Conservation (phyloP, 2,888 invertebrate genomes). For the Morpho achilles region DNA sequence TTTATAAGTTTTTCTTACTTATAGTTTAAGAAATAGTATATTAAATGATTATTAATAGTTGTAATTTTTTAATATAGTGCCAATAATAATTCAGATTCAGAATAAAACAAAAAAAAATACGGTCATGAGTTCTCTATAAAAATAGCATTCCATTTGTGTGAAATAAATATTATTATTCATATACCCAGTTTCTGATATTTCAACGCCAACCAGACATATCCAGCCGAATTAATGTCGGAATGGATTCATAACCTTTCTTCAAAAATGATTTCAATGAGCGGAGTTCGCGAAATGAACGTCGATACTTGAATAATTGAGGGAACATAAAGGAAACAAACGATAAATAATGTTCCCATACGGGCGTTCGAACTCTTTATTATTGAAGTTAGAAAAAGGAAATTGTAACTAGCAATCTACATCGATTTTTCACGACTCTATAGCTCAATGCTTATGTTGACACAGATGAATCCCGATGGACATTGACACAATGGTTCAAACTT, state of each 20-base stretch:
- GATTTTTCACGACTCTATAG: conserved; percentile 57
- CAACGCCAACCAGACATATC: not conserved
- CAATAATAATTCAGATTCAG: not conserved
- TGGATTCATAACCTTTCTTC: conserved; percentile 10
- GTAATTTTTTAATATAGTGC: no score
- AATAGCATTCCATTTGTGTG: not conserved
- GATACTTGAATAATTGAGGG: conserved; percentile 26
- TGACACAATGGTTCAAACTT: no score
- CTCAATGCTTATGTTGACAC: conserved; percentile 36
- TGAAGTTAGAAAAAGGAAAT: conserved; percentile 42
- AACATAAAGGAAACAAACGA: conserved; percentile 41
- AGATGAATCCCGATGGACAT: conserved; percentile 28
- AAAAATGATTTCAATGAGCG: conserved; percentile 2
- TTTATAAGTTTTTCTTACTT: no score
- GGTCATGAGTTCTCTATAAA: not conserved
- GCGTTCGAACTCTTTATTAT: conserved; percentile 61
- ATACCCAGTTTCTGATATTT: conserved; percentile 2
- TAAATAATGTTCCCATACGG: conserved; percentile 51
- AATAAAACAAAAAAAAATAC: no score
- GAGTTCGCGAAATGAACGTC: conserved; percentile 11
- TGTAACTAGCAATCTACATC: conserved; percentile 55
- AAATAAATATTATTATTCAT: conserved; percentile 1
- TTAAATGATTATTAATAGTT: no score
- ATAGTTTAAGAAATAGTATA: no score
- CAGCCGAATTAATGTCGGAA: conserved; percentile 5